phyloP scores from a whole-genome alignment of 2,113 vertebrate species.

The Albula glossodonta region DNA sequence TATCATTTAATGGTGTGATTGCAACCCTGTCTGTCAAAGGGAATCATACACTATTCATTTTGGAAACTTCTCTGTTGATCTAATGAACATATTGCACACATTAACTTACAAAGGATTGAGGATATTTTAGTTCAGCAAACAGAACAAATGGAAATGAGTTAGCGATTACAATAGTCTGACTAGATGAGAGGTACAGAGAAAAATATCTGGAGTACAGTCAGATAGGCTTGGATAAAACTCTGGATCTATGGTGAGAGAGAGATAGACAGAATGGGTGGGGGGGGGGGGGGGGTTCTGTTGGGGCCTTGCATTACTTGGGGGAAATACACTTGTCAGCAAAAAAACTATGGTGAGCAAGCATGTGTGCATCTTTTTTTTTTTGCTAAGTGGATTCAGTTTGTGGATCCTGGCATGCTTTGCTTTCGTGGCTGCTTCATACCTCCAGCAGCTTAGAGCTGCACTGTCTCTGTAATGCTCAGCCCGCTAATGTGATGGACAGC shows the following conservation, averaged over 20 bases:
- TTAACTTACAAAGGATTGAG: background rate
- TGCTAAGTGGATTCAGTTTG: background rate
- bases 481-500: no score
- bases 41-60: background rate
- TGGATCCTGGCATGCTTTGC: background rate
- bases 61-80: background rate
- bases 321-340: background rate
- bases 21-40: background rate
- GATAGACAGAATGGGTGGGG: background rate
- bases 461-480: background rate
- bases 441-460: background rate
- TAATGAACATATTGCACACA: background rate
- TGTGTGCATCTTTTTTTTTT: background rate
- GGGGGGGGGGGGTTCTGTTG: background rate
- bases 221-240: no score
- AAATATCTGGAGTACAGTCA: background rate
- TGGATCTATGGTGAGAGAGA: background rate
- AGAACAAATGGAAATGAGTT: no score
- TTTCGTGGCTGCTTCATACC: background rate
- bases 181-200: no score
- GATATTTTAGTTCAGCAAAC: no score
- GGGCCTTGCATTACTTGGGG: background rate
- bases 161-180: no score
- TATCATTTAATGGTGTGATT: no score
- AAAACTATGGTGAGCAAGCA: background rate